Conservation (phyloP, 2,888 invertebrate genomes). For the Julus scanicus region DNA sequence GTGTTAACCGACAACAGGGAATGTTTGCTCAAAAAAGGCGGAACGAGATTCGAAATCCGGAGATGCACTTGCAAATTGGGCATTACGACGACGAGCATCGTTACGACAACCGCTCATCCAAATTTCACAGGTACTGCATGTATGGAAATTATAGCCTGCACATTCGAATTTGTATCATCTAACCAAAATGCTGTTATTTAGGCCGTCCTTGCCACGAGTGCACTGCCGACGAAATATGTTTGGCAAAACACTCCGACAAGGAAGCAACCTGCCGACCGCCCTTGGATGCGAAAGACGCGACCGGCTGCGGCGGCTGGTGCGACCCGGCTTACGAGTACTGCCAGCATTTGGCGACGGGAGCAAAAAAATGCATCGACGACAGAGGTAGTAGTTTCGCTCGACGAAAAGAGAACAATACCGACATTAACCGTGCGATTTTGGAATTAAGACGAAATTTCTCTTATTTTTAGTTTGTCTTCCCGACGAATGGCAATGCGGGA, state of each 20-base stretch:
- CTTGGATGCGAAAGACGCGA: slow-evolving; percentile 72
- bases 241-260: slow-evolving; percentile 73
- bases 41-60: slow-evolving; percentile 60
- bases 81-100: slow-evolving; percentile 55
- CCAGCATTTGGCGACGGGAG: slow-evolving; percentile 71
- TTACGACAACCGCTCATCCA: slow-evolving; percentile 44
- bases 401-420: neutral
- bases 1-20: slow-evolving; percentile 59
- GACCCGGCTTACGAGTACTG: slow-evolving; percentile 75
- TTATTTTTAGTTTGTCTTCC: slow-evolving; percentile 70
- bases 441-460: neutral
- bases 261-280: slow-evolving; percentile 72
- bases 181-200: slow-evolving; percentile 43
- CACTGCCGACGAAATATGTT: slow-evolving; percentile 69
- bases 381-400: slow-evolving; percentile 57
- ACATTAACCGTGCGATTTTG: neutral
- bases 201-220: slow-evolving; percentile 61
- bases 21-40: slow-evolving; percentile 59
- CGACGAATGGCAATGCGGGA: slow-evolving; percentile 78
- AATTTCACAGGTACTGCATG: slow-evolving; percentile 31
- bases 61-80: slow-evolving; percentile 58
- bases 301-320: slow-evolving; percentile 76
- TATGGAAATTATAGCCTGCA: neutral
- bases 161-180: neutral
- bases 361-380: slow-evolving; percentile 64